phyloP scores from a whole-genome alignment of 2,113 vertebrate species.

The Trachemys scripta region DNA sequence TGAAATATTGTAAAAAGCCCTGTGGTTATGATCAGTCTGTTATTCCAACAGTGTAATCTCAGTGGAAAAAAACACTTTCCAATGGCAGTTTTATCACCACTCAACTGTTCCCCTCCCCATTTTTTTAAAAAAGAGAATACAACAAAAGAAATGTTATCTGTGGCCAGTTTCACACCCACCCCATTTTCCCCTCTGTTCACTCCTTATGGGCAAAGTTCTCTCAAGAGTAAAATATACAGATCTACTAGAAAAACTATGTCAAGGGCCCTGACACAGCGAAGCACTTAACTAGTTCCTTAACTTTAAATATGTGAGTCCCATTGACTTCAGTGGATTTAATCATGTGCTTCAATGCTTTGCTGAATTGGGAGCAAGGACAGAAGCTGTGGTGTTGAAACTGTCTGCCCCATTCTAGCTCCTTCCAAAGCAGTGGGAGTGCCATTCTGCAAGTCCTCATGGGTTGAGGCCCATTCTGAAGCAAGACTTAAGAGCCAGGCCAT shows the following conservation, averaged over 20 bases:
- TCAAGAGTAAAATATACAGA: background rate
- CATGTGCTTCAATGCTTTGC: background rate
- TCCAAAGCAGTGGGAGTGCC: background rate
- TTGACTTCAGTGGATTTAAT: background rate
- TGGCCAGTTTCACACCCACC: background rate
- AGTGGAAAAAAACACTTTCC: background rate
- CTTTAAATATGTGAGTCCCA: background rate
- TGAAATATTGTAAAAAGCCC: background rate
- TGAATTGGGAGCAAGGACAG: background rate
- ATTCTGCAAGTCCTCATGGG: background rate
- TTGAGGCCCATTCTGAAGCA: background rate
- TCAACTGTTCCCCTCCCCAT: background rate
- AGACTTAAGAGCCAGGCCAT: background rate
- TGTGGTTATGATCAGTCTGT: background rate
- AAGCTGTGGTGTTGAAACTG: background rate
- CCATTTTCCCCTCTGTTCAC: background rate
- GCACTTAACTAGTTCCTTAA: background rate
- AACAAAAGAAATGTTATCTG: background rate
- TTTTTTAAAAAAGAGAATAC: background rate
- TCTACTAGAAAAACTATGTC: background rate
- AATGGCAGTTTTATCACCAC: background rate
- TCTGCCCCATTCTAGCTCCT: background rate
- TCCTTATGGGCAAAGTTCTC: background rate
- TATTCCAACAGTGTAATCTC: background rate
- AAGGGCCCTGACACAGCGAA: background rate